A percentile compares a stretch with the other conserved stretches of the same genome.
Evolutionary conservation across 2,113 vertebrate genomes (phyloP).

Genomic region (Callopanchax toddi): DNA sequence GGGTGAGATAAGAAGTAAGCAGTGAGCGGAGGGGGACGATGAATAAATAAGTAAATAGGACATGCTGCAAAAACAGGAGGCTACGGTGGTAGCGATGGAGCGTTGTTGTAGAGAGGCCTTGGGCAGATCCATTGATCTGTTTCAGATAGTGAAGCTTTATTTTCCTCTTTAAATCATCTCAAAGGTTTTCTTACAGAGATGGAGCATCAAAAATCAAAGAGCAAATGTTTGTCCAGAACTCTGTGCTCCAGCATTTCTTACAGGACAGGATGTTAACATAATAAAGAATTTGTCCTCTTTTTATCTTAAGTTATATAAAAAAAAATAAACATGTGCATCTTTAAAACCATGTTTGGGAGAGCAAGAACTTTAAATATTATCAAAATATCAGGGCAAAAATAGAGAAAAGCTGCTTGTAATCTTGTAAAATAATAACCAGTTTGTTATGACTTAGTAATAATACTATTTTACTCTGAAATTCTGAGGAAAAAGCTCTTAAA

Average conservation of each 20-base stretch:
- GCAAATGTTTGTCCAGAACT: constrained; percentile 30
- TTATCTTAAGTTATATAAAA: not conserved
- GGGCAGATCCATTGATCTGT: constrained; percentile 65
- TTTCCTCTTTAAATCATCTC: constrained; percentile 37
- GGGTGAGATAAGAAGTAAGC: constrained; percentile 68
- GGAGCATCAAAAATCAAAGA: constrained; percentile 28
- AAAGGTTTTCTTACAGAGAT: constrained; percentile 37
- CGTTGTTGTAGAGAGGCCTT: constrained; percentile 45
- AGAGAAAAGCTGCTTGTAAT: too few species aligned
- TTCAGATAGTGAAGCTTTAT: constrained; percentile 61
- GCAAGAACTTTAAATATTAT: too few species aligned
- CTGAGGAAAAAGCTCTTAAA: too few species aligned
- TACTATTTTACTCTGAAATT: too few species aligned
- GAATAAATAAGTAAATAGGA: constrained; percentile 78
- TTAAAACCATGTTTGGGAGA: too few species aligned
- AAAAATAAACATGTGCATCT: too few species aligned
- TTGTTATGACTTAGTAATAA: too few species aligned
- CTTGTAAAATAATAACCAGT: too few species aligned
- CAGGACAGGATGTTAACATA: constrained; percentile 13
- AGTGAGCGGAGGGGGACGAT: constrained; percentile 37
- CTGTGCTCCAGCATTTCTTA: not conserved
- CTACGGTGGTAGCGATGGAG: constrained; percentile 26
- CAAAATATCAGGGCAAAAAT: too few species aligned
- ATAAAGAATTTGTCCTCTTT: not conserved
- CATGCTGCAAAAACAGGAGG: constrained; percentile 66